Base-by-base conservation (phyloP, 2,797 vertebrate genomes). In the Gobionotothen gibberifrons region DNA sequence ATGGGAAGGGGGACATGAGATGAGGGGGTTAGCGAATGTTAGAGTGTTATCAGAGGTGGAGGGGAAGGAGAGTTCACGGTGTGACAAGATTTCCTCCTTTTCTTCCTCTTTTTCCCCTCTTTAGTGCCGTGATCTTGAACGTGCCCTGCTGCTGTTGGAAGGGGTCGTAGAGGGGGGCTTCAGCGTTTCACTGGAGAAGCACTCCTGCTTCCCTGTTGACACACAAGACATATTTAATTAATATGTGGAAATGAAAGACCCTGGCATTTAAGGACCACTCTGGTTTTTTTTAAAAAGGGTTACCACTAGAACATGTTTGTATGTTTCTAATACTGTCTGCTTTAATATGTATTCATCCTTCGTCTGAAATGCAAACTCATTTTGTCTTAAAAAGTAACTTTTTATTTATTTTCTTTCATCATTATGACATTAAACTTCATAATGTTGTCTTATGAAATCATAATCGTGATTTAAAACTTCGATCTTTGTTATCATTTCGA, bases 101-200 rank as follows among this genome's bases (percentile, higher is more conserved):
- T 79, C 58, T 78, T 87, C 59, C 61, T 84, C 68, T 81, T 84
- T 81, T 72, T 67, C 77, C 81, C 71, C 73, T 60, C 72, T 70
- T 74, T 26, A 69, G 85, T 85, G 84, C 73, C 79, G 55, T 51
- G 76, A 56, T 85, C 54, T 84, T 71, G 81, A 82, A 81, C 84
- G 42, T 76, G 85, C 89, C 82, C 78, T 83, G 57, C 61, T 73
- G 85, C 74, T 87, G 76, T 87, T 91, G 88, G 74, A 80, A 75
- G 84, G 79, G 87, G 78, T 57, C 43, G 79, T 53, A 48, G 73
- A 76, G 61, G 74, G 71, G 84, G 87, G 80, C 87, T 89, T 98
- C 96, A 99, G 93, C 97, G 97, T 93, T 97, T 96, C 55, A 96
- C 92, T 69, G 97, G 97, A 64, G 98, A 98, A 76, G 97, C 94